Evolutionary conservation across 64 coral and sea anemone species (phyloP).

Genomic region (Trachythela sp.): DNA sequence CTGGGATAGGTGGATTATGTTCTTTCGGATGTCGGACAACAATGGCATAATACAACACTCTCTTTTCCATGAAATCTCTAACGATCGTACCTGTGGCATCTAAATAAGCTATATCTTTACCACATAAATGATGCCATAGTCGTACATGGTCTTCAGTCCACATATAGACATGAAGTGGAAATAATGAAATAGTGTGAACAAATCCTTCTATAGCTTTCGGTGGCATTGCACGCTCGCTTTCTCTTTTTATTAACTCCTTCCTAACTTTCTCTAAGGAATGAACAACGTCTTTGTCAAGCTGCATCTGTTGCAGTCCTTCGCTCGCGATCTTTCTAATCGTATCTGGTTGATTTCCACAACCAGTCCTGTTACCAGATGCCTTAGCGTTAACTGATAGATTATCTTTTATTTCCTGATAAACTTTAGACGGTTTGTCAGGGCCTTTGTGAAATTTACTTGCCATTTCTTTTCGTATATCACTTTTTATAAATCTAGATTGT

Average conservation of each 20-base stretch:
- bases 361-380: background rate
- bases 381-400: background rate
- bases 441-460: background rate
- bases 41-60: slow-evolving; percentile 46
- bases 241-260: background rate
- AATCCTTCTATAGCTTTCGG: slow-evolving; percentile 12
- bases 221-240: background rate
- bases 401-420: slow-evolving; percentile 18
- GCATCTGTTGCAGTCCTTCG: background rate
- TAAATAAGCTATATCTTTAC: slow-evolving; percentile 15
- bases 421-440: slow-evolving; percentile 10
- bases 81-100: slow-evolving; percentile 25
- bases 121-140: slow-evolving; percentile 25
- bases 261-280: background rate
- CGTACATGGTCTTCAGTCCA: slow-evolving; percentile 49
- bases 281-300: background rate
- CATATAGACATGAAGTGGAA: slow-evolving; percentile 11
- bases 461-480: background rate
- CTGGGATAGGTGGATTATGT: background rate
- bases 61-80: background rate
- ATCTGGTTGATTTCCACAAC: background rate
- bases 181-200: background rate
- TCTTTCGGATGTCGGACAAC: background rate
- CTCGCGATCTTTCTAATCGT: slow-evolving; percentile 6
- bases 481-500: slow-evolving; percentile 25